Conservation (phyloP, 2,113 vertebrate genomes). For the Cyrtonyx montezumae region DNA sequence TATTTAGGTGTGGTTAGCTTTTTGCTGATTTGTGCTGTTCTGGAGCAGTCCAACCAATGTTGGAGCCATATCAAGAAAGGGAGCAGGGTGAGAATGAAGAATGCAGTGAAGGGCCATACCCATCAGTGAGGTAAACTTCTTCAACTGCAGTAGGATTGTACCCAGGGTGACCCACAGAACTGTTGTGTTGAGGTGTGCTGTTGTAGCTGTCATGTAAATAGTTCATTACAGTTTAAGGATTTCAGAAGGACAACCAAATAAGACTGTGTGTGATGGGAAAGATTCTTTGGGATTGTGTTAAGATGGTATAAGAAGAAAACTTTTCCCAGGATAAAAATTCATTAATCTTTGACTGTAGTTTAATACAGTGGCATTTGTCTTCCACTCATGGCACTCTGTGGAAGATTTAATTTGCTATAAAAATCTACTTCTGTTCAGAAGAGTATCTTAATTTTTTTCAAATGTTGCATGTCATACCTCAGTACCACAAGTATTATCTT, state of each 20-base stretch:
- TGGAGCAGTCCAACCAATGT: not conserved
- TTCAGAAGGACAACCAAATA: not conserved
- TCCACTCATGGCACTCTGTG: not conserved
- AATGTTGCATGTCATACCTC: not conserved
- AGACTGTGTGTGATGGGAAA: accelerated
- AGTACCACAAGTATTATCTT: not conserved
- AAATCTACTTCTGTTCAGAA: not conserved
- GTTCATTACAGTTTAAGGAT: not conserved
- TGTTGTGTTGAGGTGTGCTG: not conserved
- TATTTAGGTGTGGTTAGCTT: not conserved
- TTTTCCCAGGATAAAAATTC: not conserved
- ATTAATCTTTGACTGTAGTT: not conserved
- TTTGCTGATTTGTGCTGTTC: not conserved
- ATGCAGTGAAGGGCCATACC: not conserved
- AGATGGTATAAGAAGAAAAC: not conserved
- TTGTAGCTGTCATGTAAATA: not conserved
- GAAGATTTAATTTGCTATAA: not conserved
- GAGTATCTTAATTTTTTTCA: not conserved
- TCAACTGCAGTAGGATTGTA: accelerated
- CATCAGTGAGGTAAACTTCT: not conserved
- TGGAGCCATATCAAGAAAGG: not conserved
- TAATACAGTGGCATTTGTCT: not conserved
- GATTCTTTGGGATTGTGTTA: not conserved
- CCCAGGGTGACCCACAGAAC: not conserved
- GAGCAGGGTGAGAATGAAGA: not conserved